phyloP scores from a whole-genome alignment of 2,888 invertebrate species.

The Spatulosminthurus flaviceps region DNA sequence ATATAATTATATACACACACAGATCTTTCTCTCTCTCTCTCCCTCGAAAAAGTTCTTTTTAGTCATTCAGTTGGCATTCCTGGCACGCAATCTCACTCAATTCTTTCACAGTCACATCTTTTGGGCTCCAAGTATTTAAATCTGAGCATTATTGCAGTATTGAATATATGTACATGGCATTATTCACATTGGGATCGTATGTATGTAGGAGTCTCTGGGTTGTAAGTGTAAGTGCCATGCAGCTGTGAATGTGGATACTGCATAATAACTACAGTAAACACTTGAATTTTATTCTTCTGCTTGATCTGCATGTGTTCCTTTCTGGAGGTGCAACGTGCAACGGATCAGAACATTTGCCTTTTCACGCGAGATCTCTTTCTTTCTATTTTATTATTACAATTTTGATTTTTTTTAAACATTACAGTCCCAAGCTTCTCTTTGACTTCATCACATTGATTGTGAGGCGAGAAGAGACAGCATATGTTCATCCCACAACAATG shows the following conservation, averaged over 20 bases:
- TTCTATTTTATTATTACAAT: neutral
- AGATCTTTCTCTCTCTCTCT: neutral
- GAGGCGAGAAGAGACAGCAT: neutral
- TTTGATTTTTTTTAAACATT: neutral
- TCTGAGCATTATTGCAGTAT: neutral
- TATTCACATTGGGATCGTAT: too few relatives aligned
- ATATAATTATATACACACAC: too few relatives aligned
- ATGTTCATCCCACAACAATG: neutral
- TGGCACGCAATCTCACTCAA: conserved; percentile 23
- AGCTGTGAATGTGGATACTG: neutral
- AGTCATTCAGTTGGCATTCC: conserved; percentile 38
- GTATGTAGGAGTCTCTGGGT: too few relatives aligned
- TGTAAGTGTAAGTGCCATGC: neutral
- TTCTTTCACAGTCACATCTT: conserved; percentile 33
- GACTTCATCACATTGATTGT: neutral
- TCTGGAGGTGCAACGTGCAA: conserved; percentile 15
- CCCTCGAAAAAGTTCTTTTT: conserved; percentile 16
- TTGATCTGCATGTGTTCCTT: conserved; percentile 39
- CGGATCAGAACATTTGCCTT: conserved; percentile 32
- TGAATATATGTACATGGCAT: too few relatives aligned
- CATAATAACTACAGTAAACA: neutral
- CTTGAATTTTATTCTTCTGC: neutral
- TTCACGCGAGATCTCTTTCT: conserved; percentile 2
- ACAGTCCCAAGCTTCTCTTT: neutral
- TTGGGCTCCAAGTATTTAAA: neutral